phyloP scores from a whole-genome alignment of 1,140 invertebrate species.

The Dendrolimus punctatus region DNA sequence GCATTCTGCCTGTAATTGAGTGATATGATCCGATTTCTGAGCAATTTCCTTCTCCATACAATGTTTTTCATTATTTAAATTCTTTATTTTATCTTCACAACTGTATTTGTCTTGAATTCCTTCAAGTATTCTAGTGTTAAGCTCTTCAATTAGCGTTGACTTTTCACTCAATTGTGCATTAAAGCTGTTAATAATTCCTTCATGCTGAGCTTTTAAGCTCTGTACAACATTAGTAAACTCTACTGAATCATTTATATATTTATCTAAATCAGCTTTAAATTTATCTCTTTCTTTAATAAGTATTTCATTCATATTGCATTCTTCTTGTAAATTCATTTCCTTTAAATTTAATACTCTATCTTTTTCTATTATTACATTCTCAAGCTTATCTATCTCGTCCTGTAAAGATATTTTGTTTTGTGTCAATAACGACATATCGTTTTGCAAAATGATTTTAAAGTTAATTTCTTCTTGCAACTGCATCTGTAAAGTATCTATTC shows the following conservation, averaged over 20 bases:
- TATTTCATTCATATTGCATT: constrained; percentile 7
- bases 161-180: too few species aligned
- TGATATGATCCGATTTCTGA: constrained; percentile 11
- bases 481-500: constrained; percentile 31
- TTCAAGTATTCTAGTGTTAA: constrained; percentile 5
- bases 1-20: constrained; percentile 12
- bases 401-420: constrained; percentile 9
- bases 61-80: constrained; percentile 12
- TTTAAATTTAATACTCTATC: constrained; percentile 14
- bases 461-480: constrained; percentile 43
- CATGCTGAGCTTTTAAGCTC: too few species aligned
- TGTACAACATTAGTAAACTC: too few species aligned
- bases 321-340: constrained; percentile 16
- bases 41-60: constrained; percentile 9
- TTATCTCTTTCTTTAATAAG: constrained; percentile 8
- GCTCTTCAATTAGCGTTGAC: too few species aligned
- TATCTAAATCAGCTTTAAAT: background rate
- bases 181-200: too few species aligned
- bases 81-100: constrained; percentile 8
- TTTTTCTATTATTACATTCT: constrained; percentile 9
- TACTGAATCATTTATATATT: too few species aligned
- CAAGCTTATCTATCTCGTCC: constrained; percentile 15
- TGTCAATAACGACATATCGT: constrained; percentile 15
- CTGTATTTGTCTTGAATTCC: constrained; percentile 10
- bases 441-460: constrained; percentile 31